Evolutionary conservation across 2,113 vertebrate species (phyloP).

Genomic region (Malurus elegans): DNA sequence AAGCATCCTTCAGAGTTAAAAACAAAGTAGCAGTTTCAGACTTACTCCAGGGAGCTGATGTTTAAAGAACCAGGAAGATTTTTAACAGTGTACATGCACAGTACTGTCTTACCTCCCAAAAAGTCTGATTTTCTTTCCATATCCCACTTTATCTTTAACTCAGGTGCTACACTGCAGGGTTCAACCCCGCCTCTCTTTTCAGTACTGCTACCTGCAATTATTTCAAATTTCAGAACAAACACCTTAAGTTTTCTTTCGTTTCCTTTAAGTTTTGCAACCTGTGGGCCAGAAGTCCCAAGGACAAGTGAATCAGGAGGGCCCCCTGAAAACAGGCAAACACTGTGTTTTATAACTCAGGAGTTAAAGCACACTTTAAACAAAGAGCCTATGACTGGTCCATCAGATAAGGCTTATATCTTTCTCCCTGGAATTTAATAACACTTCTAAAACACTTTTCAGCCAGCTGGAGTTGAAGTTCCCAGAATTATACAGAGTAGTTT

Average conservation of each 20-base stretch:
- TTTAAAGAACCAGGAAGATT: neutral
- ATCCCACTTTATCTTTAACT: neutral
- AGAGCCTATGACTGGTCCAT: constrained; percentile 3
- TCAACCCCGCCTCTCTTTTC: neutral
- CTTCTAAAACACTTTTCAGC: neutral
- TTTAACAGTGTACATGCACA: neutral
- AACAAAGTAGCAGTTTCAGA: neutral
- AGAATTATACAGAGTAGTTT: neutral
- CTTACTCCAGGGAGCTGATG: neutral
- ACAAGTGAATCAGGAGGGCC: neutral
- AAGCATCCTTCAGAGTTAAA: neutral
- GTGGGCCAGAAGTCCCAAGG: neutral
- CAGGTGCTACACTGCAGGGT: accelerated
- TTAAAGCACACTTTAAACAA: constrained; percentile 31
- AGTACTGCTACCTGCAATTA: neutral
- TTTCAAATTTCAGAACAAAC: neutral
- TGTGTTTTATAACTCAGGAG: neutral
- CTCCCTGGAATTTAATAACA: constrained; percentile 13
- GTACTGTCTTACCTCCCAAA: neutral
- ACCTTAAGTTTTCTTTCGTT: neutral
- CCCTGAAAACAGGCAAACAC: neutral
- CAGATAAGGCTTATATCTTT: constrained; percentile 35
- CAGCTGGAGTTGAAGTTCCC: neutral
- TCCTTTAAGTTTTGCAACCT: neutral
- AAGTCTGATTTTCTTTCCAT: neutral